phyloP scores from a whole-genome alignment of 2,113 vertebrate genomes.

The Callipepla californica region DNA sequence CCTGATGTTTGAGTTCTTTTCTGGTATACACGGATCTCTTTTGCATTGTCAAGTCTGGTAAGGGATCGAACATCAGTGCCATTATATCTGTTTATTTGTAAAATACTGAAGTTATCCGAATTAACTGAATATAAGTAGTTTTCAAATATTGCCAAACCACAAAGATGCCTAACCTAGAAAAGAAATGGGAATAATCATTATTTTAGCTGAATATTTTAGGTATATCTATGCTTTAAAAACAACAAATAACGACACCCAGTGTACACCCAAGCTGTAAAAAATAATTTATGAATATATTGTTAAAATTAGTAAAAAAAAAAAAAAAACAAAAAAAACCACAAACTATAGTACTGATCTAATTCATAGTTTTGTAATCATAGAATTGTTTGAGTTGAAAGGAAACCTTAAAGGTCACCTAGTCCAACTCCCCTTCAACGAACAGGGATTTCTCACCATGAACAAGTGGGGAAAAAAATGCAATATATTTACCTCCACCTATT shows the following conservation, averaged over 20 bases:
- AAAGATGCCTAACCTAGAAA: slow-evolving; percentile 89
- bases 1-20: slow-evolving; percentile 91
- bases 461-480: neutral
- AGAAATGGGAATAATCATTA: neutral
- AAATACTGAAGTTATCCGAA: slow-evolving; percentile 83
- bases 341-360: neutral
- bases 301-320: neutral
- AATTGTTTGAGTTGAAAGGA: too few species aligned
- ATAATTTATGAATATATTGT: neutral
- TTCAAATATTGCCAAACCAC: slow-evolving; percentile 92
- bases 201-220: neutral
- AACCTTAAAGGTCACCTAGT: too few species aligned
- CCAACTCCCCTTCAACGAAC: too few species aligned
- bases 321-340: neutral
- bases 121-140: slow-evolving; percentile 90
- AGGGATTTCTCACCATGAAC: neutral
- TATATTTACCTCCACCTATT: neutral
- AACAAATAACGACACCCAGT: neutral
- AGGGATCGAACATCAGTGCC: slow-evolving; percentile 82
- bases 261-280: neutral
- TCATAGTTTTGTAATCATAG: neutral
- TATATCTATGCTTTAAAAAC: neutral
- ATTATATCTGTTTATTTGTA: slow-evolving; percentile 93
- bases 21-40: slow-evolving; percentile 88
- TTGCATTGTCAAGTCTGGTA: slow-evolving; percentile 81